A percentile compares a stretch with the other conserved stretches of the same genome.
phyloP scores from a whole-genome alignment of 2,797 vertebrate species.

The Pipistrellus kuhlii region DNA sequence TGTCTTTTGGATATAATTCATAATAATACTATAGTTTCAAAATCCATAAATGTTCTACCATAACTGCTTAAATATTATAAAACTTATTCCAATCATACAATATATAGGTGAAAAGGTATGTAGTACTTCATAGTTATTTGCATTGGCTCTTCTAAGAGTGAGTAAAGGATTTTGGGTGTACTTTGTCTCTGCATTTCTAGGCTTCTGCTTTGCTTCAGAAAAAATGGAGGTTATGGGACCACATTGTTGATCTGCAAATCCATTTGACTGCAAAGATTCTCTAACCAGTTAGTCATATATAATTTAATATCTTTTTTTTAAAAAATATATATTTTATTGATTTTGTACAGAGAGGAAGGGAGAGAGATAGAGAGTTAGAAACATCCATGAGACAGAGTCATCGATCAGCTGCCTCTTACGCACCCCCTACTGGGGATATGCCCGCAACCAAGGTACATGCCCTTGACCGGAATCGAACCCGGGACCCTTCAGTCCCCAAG shows the following conservation, averaged over 20 bases:
- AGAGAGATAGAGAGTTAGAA: too few relatives aligned
- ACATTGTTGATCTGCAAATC: not conserved
- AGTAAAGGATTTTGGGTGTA: not conserved
- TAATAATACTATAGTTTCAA: not conserved
- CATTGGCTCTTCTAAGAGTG: not conserved
- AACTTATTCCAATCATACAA: not conserved
- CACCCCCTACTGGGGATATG: too few relatives aligned
- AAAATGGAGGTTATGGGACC: not conserved
- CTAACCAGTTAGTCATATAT: constrained; percentile 12
- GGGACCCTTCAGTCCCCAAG: too few relatives aligned
- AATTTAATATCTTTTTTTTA: not conserved
- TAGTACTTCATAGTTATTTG: not conserved
- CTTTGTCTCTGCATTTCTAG: not conserved
- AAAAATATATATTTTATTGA: too few relatives aligned
- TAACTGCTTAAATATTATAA: not conserved
- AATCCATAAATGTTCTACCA: not conserved
- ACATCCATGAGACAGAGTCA: too few relatives aligned
- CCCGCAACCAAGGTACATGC: too few relatives aligned
- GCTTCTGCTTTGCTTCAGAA: constrained; percentile 29
- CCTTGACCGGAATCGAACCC: too few relatives aligned
- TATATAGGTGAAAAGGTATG: not conserved
- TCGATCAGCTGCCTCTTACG: too few relatives aligned
- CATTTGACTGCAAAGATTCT: not conserved
- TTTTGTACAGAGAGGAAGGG: too few relatives aligned
- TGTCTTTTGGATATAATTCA: constrained; percentile 1